These are phyloP conservation scores for Stegodyphus dumicola DNA, from an alignment of 1,140 invertebrate genomes.

Conservation along the genomic window DNA sequence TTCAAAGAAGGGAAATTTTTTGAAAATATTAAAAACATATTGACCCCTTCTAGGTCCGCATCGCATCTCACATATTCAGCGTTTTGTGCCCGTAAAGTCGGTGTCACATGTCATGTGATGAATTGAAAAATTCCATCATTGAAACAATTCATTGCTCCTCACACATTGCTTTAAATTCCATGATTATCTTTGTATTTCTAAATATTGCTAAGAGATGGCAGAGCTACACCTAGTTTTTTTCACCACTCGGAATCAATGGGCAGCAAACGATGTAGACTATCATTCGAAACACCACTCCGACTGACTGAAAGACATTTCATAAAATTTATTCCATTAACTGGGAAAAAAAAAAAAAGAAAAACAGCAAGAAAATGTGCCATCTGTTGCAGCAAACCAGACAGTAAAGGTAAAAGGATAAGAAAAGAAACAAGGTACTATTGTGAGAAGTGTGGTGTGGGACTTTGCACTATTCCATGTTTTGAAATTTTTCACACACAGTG, in stretches of 20 bases:
- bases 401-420: no score
- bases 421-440: neutral
- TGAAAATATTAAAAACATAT: neutral
- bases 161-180: no score
- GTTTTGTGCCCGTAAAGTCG: neutral
- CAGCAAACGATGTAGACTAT: no score
- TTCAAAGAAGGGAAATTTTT: no score
- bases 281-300: no score
- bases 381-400: no score
- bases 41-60: neutral
- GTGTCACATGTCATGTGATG: slow-evolving; percentile 14
- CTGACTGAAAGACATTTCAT: no score
- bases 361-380: no score
- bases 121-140: neutral
- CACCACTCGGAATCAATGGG: no score
- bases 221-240: neutral
- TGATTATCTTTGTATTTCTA: slow-evolving; percentile 10
- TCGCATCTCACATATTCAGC: neutral
- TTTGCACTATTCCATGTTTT: neutral
- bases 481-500: neutral
- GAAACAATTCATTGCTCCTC: neutral
- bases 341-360: no score
- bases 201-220: neutral
- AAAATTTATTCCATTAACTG: no score
- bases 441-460: neutral